A percentile compares a stretch with the other conserved stretches of the same genome.
Evolutionary conservation across 2,113 vertebrate species (phyloP).

Genomic region (Phaethon lepturus): DNA sequence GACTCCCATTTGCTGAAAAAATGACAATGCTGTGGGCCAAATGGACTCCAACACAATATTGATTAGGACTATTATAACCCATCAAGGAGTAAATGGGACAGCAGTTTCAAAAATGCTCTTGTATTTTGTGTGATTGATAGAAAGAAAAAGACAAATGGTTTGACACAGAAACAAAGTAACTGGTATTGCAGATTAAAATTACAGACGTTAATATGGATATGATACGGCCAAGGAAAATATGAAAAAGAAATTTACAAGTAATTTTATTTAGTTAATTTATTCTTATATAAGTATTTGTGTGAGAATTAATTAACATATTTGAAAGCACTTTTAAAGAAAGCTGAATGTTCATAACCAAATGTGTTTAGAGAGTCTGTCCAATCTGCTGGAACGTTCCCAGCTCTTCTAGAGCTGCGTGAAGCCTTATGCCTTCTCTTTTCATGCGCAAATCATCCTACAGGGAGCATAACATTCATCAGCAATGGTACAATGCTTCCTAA

Average conservation of each 20-base stretch:
- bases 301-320: not conserved
- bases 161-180: not conserved
- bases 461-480: not conserved
- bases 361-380: not conserved
- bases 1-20: conserved; percentile 33
- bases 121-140: not conserved
- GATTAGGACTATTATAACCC: conserved; percentile 20
- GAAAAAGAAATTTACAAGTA: not conserved
- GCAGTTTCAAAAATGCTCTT: not conserved
- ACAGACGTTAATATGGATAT: not conserved
- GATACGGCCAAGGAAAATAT: not conserved
- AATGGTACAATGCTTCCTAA: not conserved
- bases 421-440: not conserved
- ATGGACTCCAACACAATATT: conserved; percentile 31
- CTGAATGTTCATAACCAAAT: not conserved
- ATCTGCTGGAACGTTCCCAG: not conserved
- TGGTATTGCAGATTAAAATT: not conserved
- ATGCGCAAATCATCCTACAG: not conserved
- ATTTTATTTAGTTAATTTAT: not conserved
- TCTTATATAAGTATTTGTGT: not conserved
- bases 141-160: not conserved
- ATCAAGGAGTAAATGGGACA: conserved; percentile 28
- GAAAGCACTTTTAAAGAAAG: not conserved
- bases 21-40: not conserved
- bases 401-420: not conserved